Evolutionary conservation across 2,888 invertebrate genomes (phyloP).

Genomic region (Tricholauxania praeusta): DNA sequence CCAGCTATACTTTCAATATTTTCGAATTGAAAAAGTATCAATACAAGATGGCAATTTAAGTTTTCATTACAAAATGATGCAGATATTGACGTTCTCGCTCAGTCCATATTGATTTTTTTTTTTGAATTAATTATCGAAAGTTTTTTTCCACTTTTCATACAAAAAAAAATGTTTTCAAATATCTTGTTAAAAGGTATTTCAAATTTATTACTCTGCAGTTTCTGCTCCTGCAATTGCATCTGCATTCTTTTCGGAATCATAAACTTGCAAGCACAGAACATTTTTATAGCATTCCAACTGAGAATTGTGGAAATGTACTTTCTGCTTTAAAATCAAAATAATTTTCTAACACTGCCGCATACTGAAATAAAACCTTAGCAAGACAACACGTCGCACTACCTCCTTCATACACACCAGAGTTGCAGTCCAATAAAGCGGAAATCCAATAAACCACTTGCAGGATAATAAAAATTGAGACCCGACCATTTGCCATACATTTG

Average conservation of each 20-base stretch:
- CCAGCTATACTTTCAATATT: too few species aligned
- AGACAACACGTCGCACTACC: conserved; percentile 12
- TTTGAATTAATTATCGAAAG: too few species aligned
- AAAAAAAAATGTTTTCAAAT: too few species aligned
- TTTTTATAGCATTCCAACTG: conserved; percentile 27
- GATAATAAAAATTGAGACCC: conserved; percentile 18
- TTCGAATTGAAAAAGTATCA: too few species aligned
- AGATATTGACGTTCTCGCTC: too few species aligned
- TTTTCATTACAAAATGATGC: too few species aligned
- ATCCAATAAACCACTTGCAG: conserved; percentile 28
- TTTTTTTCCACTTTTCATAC: too few species aligned
- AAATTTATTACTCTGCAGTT: background rate
- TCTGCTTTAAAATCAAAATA: conserved; percentile 22
- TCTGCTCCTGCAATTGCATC: background rate
- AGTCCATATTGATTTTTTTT: too few species aligned
- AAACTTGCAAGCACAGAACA: background rate
- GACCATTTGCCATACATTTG: background rate
- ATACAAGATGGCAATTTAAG: too few species aligned
- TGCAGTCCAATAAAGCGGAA: conserved; percentile 22
- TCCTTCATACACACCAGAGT: background rate
- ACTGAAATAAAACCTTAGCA: conserved; percentile 6
- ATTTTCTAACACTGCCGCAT: conserved; percentile 10
- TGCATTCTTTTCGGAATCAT: background rate
- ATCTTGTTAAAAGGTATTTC: too few species aligned
- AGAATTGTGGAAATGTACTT: conserved; percentile 1